Conservation (phyloP, 2,888 invertebrate genomes). For the Sarcophaga caerulescens region DNA sequence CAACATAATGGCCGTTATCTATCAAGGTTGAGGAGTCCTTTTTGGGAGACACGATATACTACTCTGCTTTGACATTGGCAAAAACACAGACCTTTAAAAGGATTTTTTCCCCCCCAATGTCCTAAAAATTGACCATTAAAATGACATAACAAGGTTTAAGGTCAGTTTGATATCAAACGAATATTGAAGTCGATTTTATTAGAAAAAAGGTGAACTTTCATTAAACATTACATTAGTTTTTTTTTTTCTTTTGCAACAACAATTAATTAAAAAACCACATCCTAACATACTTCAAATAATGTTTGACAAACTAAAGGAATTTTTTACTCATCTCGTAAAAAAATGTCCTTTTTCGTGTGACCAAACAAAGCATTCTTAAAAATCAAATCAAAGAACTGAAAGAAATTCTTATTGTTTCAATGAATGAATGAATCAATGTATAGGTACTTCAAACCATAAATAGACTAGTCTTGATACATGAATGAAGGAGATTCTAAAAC, state of each 20-base stretch:
- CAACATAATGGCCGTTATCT: too few species aligned
- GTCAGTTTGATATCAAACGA: not conserved
- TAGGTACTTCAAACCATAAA: conserved; percentile 62
- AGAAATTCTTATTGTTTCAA: conserved; percentile 24
- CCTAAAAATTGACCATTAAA: conserved; percentile 25
- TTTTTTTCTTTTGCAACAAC: not conserved
- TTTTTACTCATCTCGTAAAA: not conserved
- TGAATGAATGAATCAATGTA: conserved; percentile 6
- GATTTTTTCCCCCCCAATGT: not conserved
- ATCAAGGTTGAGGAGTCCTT: too few species aligned
- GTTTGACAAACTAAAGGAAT: not conserved
- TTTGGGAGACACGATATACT: too few species aligned
- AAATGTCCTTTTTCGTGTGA: conserved; percentile 19
- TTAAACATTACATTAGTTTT: not conserved
- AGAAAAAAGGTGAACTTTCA: not conserved
- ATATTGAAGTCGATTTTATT: conserved; percentile 1
- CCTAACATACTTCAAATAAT: not conserved
- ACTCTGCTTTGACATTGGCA: too few species aligned
- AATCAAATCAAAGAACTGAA: not conserved
- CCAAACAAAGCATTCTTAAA: conserved; percentile 7
- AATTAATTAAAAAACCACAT: conserved; percentile 5
- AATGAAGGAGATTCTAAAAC: conserved; percentile 37
- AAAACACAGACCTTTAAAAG: too few species aligned
- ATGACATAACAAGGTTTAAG: not conserved
- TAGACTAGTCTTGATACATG: conserved; percentile 25